Evolutionary conservation across 2,113 vertebrate species (phyloP).

Genomic region (Bombycilla garrulus): DNA sequence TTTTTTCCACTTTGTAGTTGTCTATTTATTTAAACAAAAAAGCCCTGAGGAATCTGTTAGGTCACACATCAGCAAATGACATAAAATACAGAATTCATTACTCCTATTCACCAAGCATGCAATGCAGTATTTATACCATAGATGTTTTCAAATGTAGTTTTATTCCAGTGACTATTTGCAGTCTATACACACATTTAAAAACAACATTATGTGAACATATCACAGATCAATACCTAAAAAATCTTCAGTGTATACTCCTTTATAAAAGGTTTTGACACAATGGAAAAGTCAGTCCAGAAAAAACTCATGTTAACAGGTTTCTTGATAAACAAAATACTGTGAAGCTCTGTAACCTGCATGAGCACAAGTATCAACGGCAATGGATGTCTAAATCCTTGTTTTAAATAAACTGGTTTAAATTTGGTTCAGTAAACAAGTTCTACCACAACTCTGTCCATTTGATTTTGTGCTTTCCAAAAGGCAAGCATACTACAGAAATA

Average conservation of each 20-base stretch:
- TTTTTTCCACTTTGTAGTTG: not conserved
- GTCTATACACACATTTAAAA: slow-evolving; percentile 67
- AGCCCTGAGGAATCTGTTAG: not conserved
- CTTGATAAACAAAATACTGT: slow-evolving; percentile 54
- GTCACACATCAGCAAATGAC: not conserved
- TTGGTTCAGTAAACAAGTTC: slow-evolving; percentile 23
- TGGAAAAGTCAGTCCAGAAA: slow-evolving; percentile 52
- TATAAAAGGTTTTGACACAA: slow-evolving; percentile 75
- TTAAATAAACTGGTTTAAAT: slow-evolving; percentile 62
- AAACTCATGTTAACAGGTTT: slow-evolving; percentile 38
- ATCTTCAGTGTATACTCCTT: slow-evolving; percentile 70
- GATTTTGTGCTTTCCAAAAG: slow-evolving; percentile 51
- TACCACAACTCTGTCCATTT: slow-evolving; percentile 16
- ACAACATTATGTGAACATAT: slow-evolving; percentile 52
- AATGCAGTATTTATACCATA: not conserved
- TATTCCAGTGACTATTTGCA: slow-evolving; percentile 75
- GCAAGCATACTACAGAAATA: slow-evolving; percentile 57
- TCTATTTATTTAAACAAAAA: slow-evolving; percentile 10
- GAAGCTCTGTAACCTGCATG: slow-evolving; percentile 36
- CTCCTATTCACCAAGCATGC: not conserved
- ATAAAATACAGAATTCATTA: not conserved
- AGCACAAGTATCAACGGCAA: slow-evolving; percentile 48
- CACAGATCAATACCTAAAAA: slow-evolving; percentile 58
- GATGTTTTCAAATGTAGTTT: slow-evolving; percentile 45
- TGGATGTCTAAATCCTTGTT: not conserved